Conservation (phyloP, 2,797 vertebrate genomes). For the Leptatherina wallacei region DNA sequence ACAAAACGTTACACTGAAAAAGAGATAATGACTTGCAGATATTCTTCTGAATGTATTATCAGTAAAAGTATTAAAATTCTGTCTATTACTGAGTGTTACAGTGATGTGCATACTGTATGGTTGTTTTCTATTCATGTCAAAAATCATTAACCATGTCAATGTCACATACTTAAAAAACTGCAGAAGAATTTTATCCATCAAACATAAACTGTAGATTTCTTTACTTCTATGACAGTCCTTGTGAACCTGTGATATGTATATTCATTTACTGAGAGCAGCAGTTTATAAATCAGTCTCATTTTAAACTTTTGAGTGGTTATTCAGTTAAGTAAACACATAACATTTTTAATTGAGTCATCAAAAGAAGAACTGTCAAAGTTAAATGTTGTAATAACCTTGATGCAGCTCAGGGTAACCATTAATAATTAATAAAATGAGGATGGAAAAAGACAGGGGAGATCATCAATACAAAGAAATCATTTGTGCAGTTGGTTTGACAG, state of each 20-base stretch:
- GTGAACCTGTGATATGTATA: neutral
- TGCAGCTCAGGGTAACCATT: too few relatives aligned
- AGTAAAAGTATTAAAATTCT: neutral
- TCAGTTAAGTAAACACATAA: neutral
- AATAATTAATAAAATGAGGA: conserved; percentile 1
- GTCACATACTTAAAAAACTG: too few relatives aligned
- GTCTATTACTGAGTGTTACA: neutral
- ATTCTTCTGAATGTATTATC: neutral
- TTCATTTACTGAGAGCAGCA: neutral
- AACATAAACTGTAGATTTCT: neutral
- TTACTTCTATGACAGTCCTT: neutral
- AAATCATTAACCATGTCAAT: too few relatives aligned
- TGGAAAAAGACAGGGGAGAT: conserved; percentile 3
- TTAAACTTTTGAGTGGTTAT: neutral
- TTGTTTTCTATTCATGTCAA: neutral
- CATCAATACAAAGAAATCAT: neutral
- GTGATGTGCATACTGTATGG: neutral
- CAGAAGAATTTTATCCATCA: too few relatives aligned
- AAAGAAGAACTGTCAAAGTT: too few relatives aligned
- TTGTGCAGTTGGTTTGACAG: neutral
- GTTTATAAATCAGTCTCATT: neutral
- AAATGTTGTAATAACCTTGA: too few relatives aligned
- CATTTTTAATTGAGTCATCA: too few relatives aligned
- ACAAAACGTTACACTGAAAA: conserved; percentile 7
- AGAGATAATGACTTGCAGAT: neutral